Percentiles rank a stretch among this genome's conserved stretches.
These are phyloP conservation scores for Thunnus albacares DNA, from an alignment of 2,797 vertebrate species.

Conservation along the genomic window DNA sequence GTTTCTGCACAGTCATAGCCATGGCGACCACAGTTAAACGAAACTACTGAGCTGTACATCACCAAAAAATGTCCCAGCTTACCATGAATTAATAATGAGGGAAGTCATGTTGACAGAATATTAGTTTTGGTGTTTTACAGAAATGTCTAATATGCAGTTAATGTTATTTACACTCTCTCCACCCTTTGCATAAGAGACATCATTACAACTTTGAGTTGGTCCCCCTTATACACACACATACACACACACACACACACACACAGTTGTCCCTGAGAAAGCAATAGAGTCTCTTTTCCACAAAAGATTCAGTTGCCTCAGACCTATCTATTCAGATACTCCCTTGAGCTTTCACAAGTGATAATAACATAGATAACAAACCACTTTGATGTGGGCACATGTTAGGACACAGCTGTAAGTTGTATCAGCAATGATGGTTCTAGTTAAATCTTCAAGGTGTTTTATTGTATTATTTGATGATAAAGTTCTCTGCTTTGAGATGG, in stretches of 20 bases:
- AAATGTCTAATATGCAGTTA: conserved; percentile 25
- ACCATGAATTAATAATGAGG: conserved; percentile 14
- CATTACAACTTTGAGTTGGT: neutral
- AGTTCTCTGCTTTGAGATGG: too few relatives aligned
- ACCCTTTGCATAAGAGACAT: conserved; percentile 9
- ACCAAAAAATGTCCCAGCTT: neutral
- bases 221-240: neutral
- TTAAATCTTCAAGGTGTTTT: neutral
- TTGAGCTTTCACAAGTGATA: conserved; percentile 15
- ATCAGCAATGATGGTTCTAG: neutral
- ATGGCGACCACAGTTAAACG: conserved; percentile 34
- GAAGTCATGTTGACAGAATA: neutral
- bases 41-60: conserved; percentile 16
- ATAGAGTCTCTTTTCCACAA: conserved; percentile 4
- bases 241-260: conserved; percentile 1
- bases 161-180: conserved; percentile 32
- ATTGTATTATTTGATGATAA: neutral
- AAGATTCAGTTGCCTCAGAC: conserved; percentile 7
- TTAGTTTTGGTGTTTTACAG: neutral
- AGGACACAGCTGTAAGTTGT: neutral
- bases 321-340: conserved; percentile 2
- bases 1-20: conserved; percentile 52
- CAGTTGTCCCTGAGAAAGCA: conserved; percentile 17
- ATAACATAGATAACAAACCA: neutral
- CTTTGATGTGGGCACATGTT: neutral